Conservation (phyloP, 2,888 invertebrate species). For the Kryphioiulus occultus region DNA sequence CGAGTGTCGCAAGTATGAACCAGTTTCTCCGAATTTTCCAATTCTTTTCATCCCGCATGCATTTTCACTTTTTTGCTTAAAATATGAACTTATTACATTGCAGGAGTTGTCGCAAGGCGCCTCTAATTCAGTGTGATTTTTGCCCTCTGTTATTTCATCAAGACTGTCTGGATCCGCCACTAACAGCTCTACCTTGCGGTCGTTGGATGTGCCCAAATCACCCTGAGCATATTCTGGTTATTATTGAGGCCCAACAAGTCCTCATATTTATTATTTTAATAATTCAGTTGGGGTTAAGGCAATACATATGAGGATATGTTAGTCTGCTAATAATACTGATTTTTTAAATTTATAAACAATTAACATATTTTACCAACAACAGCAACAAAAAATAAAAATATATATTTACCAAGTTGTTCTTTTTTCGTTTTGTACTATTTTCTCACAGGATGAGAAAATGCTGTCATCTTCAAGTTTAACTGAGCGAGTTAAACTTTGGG, state of each 20-base stretch:
- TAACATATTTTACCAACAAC: too few species aligned
- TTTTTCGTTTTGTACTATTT: not conserved
- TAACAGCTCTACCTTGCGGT: constrained; percentile 85
- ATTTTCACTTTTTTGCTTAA: not conserved
- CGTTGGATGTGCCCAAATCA: constrained; percentile 99
- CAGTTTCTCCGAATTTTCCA: not conserved
- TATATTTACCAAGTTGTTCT: too few species aligned
- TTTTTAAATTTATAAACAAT: too few species aligned
- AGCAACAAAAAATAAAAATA: too few species aligned
- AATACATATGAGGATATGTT: too few species aligned
- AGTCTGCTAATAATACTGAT: too few species aligned
- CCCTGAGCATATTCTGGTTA: constrained; percentile 76
- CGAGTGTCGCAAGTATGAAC: constrained; percentile 72
- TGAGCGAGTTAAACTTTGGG: constrained; percentile 88
- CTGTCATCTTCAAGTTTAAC: constrained; percentile 83
- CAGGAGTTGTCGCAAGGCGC: constrained; percentile 82
- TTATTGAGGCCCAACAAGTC: not conserved
- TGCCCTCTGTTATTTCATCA: constrained; percentile 89
- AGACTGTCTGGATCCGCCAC: constrained; percentile 93
- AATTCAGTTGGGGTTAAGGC: too few species aligned
- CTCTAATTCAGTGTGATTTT: constrained; percentile 91
- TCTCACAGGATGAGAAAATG: constrained; percentile 65
- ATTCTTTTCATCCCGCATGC: not conserved
- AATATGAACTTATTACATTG: not conserved
- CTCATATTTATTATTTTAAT: not conserved